phyloP scores from a whole-genome alignment of 2,888 invertebrate genomes.

The Therioaphis trifolii region DNA sequence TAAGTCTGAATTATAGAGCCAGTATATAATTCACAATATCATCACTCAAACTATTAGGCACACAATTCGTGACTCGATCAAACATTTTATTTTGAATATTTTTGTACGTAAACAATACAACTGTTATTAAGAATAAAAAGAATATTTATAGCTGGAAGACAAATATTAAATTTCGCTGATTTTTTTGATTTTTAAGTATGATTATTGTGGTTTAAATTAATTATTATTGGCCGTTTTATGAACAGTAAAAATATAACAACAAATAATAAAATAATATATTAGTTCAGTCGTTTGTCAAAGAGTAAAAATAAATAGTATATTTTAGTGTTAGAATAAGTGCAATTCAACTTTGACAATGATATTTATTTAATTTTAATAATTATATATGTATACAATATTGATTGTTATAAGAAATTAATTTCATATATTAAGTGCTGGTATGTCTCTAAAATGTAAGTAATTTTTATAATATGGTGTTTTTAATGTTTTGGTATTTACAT shows the following conservation, averaged over 20 bases:
- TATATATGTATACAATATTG: conserved; percentile 15
- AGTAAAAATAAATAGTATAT: conserved; percentile 27
- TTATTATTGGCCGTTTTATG: conserved; percentile 19
- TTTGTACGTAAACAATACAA: not conserved
- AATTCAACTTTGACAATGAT: conserved; percentile 22
- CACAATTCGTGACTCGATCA: conserved; percentile 1
- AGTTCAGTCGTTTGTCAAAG: conserved; percentile 45
- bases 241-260: conserved; percentile 6
- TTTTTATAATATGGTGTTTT: not conserved
- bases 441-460: not conserved
- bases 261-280: conserved; percentile 11
- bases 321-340: not conserved
- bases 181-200: not conserved
- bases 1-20: conserved; percentile 38
- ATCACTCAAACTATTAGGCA: conserved; percentile 45
- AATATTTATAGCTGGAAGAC: conserved; percentile 49
- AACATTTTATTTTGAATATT: conserved; percentile 37
- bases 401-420: conserved; percentile 46
- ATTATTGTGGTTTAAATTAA: not conserved
- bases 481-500: not conserved
- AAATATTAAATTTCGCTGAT: conserved; percentile 28
- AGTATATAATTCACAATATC: conserved; percentile 44
- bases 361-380: conserved; percentile 15
- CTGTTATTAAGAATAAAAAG: conserved; percentile 21
- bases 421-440: conserved; percentile 4